Base-by-base conservation (phyloP, 1,140 invertebrate genomes). In the Acromyrmex heyeri region DNA sequence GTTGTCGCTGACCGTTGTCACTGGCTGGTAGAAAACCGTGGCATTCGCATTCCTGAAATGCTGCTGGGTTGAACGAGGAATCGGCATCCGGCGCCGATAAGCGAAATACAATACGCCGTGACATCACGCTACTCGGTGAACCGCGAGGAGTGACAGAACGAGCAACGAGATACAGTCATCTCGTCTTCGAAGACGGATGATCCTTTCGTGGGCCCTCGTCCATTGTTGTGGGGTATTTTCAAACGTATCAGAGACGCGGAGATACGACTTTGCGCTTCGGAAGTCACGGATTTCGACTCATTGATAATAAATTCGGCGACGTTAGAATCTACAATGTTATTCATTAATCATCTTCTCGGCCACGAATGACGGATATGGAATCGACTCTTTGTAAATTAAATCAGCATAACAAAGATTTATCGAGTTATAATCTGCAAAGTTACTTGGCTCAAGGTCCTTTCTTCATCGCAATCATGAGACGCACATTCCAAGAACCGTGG, bases 81-180 rank as follows among this genome's bases (percentile, higher is more conserved):
- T 90, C 85, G 89, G 81, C 81, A 91, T 91, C 90, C 90, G 88
- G 85, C 83, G 73, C 86, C 88, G 92, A 94, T 93, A 93, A 94
- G 93, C 93, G 93, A 93, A 94, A 94, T 93, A 88, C 89, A 90
- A 94, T 92, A 91, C 92, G 73, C 24, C 64, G 82, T 94, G 93
- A 94, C 92, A 91, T 94, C 92, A 93, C 87, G 59, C 76, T 48
- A 59, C 72, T 38, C 64, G 77, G 53, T 79, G 65, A 78, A 86
- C n/a, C 75, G 62, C 83, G 30, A 77, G 48, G 64, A 75, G 59
- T 10, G 59, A 64, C 76, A 1, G 55, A 77, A 69, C 55, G 16
- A 53, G 59, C 73, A 67, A 85, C 14, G 59, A 76, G 59, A 76
- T 85, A 83, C 61, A 88, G 27, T 12, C 59, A 70, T 69, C 75